Percentiles rank a stretch among this genome's conserved stretches.
Evolutionary conservation across 2,797 vertebrate genomes (phyloP).

Genomic region (Tenualosa thibaudeaui): DNA sequence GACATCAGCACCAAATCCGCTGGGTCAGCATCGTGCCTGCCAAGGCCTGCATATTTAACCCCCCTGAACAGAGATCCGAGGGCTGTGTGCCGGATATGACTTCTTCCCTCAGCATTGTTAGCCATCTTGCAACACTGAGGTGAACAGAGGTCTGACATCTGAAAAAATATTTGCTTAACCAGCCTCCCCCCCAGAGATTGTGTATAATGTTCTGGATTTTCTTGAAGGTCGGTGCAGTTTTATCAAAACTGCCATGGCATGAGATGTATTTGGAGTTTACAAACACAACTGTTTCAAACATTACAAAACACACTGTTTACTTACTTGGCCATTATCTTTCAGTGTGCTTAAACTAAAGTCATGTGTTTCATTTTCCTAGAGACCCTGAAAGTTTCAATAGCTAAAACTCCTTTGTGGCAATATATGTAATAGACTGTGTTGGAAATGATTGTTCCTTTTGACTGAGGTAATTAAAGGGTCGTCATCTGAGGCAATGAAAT

Average conservation of each 20-base stretch:
- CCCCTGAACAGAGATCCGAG: constrained; percentile 71
- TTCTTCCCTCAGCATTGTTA: constrained; percentile 31
- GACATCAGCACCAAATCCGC: constrained; percentile 72
- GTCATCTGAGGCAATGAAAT: neutral
- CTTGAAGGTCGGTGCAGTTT: neutral
- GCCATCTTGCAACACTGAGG: neutral
- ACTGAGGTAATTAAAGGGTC: neutral
- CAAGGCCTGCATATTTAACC: constrained; percentile 58
- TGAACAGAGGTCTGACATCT: neutral
- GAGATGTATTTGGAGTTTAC: neutral
- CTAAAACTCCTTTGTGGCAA: neutral
- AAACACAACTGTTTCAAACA: neutral
- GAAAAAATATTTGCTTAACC: constrained; percentile 25
- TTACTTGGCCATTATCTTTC: neutral
- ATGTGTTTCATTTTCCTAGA: neutral
- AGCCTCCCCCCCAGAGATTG: constrained; percentile 2
- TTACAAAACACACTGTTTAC: neutral
- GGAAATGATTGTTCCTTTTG: neutral
- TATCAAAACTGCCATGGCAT: neutral
- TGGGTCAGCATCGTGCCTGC: constrained; percentile 68
- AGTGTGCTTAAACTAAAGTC: neutral
- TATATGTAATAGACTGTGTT: neutral
- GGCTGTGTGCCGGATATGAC: constrained; percentile 27
- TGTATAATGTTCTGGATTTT: neutral
- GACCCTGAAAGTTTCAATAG: neutral